phyloP scores from a whole-genome alignment of 2,888 invertebrate species.

The Anoplius nigerrimus region DNA sequence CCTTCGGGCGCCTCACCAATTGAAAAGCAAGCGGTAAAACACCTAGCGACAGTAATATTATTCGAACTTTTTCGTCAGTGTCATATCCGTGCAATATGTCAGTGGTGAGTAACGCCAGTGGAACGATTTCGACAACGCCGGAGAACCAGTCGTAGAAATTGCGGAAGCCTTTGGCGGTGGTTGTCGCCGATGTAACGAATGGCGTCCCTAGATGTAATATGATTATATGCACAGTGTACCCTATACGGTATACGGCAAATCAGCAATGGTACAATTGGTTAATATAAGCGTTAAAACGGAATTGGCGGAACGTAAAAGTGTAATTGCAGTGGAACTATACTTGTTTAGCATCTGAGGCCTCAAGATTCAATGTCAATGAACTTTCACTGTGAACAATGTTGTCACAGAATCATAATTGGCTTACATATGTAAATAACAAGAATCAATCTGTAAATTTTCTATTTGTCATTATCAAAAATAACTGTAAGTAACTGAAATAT shows the following conservation, averaged over 20 bases:
- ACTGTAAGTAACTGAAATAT: too few relatives aligned
- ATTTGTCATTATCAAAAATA: too few relatives aligned
- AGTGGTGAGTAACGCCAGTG: constrained; percentile 67
- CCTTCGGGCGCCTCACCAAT: constrained; percentile 57
- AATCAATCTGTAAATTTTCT: too few relatives aligned
- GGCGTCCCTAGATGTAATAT: constrained; percentile 59
- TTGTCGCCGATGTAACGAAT: constrained; percentile 52
- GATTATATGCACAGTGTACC: constrained; percentile 14
- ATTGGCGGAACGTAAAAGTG: too few relatives aligned
- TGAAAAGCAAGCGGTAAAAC: constrained; percentile 64
- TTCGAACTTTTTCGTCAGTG: constrained; percentile 59
- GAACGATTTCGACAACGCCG: constrained; percentile 64
- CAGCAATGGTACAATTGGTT: constrained; percentile 2
- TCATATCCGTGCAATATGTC: constrained; percentile 65
- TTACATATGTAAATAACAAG: too few relatives aligned
- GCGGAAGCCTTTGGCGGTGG: constrained; percentile 60
- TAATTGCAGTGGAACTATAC: too few relatives aligned
- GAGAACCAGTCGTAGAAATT: constrained; percentile 67
- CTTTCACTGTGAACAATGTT: too few relatives aligned
- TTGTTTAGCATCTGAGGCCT: too few relatives aligned
- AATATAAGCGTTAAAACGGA: not conserved
- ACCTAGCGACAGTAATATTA: constrained; percentile 60
- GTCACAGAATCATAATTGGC: too few relatives aligned
- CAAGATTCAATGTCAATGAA: too few relatives aligned
- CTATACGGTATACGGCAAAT: not conserved